Conservation (phyloP, 2,888 invertebrate species). For the Drosophila birchii region DNA sequence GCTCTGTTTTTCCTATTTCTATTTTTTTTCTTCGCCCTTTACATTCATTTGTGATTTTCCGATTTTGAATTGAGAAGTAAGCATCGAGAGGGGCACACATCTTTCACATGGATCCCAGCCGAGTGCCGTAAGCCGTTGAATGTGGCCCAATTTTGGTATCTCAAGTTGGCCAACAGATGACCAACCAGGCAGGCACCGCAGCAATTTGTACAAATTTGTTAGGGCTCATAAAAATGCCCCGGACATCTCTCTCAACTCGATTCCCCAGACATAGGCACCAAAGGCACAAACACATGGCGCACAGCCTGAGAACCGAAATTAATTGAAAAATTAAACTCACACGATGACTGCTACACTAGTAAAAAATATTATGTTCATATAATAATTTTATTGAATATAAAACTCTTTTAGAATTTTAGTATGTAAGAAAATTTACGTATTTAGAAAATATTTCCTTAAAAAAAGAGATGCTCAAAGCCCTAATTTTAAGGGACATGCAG, state of each 20-base stretch:
- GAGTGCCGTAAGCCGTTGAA: conserved; percentile 21
- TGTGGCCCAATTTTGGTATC: conserved; percentile 68
- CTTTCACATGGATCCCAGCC: conserved; percentile 28
- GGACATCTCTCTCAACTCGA: conserved; percentile 21
- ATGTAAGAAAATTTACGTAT: neutral
- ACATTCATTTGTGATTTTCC: conserved; percentile 29
- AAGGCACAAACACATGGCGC: conserved; percentile 66
- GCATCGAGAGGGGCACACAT: conserved; percentile 15
- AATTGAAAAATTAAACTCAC: conserved; percentile 62
- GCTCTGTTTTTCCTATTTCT: neutral
- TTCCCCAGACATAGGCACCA: conserved; percentile 52
- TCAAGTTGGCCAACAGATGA: conserved; percentile 40
- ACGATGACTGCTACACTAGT: conserved; percentile 13
- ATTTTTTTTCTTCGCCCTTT: neutral
- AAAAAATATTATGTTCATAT: neutral
- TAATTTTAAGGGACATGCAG: neutral
- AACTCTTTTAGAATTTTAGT: neutral
- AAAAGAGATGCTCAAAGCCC: neutral
- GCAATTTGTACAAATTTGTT: conserved; percentile 78
- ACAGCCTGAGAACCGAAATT: conserved; percentile 62
- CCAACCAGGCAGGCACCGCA: conserved; percentile 30
- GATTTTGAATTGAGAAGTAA: conserved; percentile 13
- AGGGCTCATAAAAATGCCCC: conserved; percentile 71
- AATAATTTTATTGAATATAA: neutral
- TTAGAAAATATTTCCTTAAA: neutral